Base-by-base conservation (phyloP, 1,140 invertebrate species). In the Phymorhynchus buccinoides region DNA sequence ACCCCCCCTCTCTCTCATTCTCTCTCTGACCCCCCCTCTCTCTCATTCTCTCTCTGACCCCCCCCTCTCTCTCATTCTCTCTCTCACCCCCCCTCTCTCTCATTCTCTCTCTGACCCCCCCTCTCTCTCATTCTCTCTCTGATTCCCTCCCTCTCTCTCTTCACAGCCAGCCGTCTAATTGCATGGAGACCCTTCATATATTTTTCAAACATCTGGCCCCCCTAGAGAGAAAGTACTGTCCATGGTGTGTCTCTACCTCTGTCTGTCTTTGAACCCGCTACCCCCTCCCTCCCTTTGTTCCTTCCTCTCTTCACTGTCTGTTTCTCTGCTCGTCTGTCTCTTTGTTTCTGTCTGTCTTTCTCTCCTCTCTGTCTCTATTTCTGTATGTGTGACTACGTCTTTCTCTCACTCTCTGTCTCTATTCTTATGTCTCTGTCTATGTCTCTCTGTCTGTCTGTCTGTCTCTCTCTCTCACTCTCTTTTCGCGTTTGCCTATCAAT, bases 331-430 rank as follows among this genome's bases (percentile, higher is more conserved):
- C 7, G n/a, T 73, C 71, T 73, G n/a, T 73, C 71, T 73, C 7
- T 73, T n/a, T 73, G 37, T 78, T 35, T 78, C 75, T 78, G 30
- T 78, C 75, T 78, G 9, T 78, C 75, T 35, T n/a, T 78, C 75
- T 78, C 35, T 37, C 6, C 7, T 7, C 7, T 73, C 71, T 12
- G 12, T 12, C 71, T n/a, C 71, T 73, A 12, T 73, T 37, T 81
- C 32, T 44, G 37, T 81, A 37, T 44, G 37, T 41, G 27, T 81
- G 37, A 42, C 41, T 44, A 37, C n/a, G 27, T 44, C 79, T 44
- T 44, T 73, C 7, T n/a, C 7, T 73, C 7, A 32, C 7, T n/a
- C 7, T n/a, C 7, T 7, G 12, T 73, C 71, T 12, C n/a, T n/a
- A 30, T 12, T 37, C 35, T n/a, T n/a, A 9, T 73, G 12, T n/a